A percentile compares a stretch with the other conserved stretches of the same genome.
phyloP scores from a whole-genome alignment of 2,113 vertebrate species.

The Spermophilus dauricus region DNA sequence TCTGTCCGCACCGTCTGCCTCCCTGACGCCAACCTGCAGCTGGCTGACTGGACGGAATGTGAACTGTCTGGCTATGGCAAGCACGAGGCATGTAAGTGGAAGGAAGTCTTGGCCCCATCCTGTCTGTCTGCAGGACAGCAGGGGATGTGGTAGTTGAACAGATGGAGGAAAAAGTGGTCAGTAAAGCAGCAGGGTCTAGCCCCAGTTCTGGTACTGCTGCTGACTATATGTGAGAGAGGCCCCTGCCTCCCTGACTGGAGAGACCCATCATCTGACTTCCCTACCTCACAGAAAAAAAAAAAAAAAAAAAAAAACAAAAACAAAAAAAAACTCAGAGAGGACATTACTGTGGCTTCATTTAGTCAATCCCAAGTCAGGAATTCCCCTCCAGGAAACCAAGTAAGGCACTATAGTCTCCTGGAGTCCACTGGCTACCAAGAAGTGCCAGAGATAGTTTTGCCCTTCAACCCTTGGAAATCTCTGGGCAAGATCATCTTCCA shows the following conservation, averaged over 20 bases:
- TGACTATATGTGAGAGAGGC: not conserved
- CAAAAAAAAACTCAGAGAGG: not conserved
- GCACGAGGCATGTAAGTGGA: slow-evolving; percentile 91
- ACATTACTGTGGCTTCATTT: not conserved
- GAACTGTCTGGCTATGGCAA: slow-evolving; percentile 98
- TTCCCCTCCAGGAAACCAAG: not conserved
- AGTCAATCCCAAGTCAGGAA: not conserved
- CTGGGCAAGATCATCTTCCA: not conserved
- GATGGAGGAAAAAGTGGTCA: not conserved
- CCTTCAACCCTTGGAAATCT: not conserved
- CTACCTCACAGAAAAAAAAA: not conserved
- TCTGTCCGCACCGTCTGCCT: slow-evolving; percentile 92
- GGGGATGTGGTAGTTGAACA: rapidly evolving
- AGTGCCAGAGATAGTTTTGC: not conserved
- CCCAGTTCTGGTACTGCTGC: rapidly evolving
- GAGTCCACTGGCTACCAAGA: not conserved
- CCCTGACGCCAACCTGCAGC: slow-evolving; percentile 88
- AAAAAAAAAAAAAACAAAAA: too few species aligned
- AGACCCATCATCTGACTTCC: rapidly evolving
- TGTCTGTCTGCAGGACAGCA: not conserved
- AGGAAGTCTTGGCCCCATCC: not conserved
- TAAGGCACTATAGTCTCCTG: not conserved
- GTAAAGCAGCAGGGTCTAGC: not conserved
- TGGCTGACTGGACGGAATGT: slow-evolving; percentile 96
- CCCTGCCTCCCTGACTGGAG: rapidly evolving